Evolutionary conservation across 2,797 vertebrate species (phyloP), one percentile per base, ranked within the genome.

Genomic region (Brachymystax lenok): DNA sequence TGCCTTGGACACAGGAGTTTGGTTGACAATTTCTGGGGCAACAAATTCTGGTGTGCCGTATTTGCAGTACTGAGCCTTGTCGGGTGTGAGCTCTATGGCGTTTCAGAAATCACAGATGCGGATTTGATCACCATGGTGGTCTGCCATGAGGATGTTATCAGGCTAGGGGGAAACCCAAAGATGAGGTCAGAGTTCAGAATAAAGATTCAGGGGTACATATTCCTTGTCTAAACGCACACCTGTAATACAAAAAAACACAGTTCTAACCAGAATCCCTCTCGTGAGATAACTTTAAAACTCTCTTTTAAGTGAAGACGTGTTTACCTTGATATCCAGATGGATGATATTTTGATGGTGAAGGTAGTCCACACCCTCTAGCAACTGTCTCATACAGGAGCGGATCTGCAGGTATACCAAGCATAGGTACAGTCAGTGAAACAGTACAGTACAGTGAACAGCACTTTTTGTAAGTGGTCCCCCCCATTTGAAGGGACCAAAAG

Each of bases 31-130:
- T 93, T 99, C 98, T 0, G 98, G 98, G 0, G 97, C 94, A 54
- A 99, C 96, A 0, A 99, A 99, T 92, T 99, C 98, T 0, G 98
- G 98, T 0, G 98, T 98, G 81, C 98, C 98, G 0, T 97, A 99
- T 82, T 96, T 97, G 94, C 96, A 98, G 89, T 97, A 99, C 81
- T 98, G 97, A 1, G 95, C 92, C 77, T 98, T 97, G 14, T 95
- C 95, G 0, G 94, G 93, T 0, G 86, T 97, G 83, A 98, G 72
- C 78, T 92, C 93, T 77, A 98, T 88, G 0, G 98, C 96, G 0
- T 98, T 99, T 76, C 98, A 98, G 0, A 99, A 98, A 87, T 99
- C 98, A 64, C 97, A 99, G 88, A 99, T 94, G 77, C 98, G 93
- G 82, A 99, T 94, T 83, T 98, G 97, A 87, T 99, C 97, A 0